A percentile compares a stretch with the other conserved stretches of the same genome.
These are phyloP conservation scores for Macrosoma leucophasiata DNA, from an alignment of 2,888 invertebrate genomes.

Conservation along the genomic window DNA sequence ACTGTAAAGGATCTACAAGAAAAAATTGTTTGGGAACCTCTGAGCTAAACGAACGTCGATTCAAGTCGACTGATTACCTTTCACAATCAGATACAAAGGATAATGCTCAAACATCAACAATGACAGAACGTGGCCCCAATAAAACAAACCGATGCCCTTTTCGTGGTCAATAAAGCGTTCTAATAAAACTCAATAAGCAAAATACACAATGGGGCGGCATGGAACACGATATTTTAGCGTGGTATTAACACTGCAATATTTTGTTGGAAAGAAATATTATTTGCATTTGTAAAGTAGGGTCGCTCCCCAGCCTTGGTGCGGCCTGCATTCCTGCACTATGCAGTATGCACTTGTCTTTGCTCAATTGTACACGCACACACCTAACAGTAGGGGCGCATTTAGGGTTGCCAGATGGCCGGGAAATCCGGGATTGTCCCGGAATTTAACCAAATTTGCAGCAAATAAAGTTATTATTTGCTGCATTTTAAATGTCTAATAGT, in stretches of 20 bases:
- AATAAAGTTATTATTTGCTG: no score
- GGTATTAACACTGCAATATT: constrained; percentile 68
- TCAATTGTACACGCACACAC: constrained; percentile 21
- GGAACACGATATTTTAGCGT: constrained; percentile 53
- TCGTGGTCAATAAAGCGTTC: constrained; percentile 50
- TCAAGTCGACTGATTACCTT: no score
- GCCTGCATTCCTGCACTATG: constrained; percentile 50
- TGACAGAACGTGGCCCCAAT: constrained; percentile 17
- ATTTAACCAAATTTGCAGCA: no score
- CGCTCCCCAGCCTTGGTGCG: constrained; percentile 31
- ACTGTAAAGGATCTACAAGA: no score
- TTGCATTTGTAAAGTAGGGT: constrained; percentile 60
- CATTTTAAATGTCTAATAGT: no score
- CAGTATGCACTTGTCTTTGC: constrained; percentile 31
- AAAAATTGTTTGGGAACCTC: no score
- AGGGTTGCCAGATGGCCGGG: no score
- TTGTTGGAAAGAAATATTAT: constrained; percentile 68
- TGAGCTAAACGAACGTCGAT: no score
- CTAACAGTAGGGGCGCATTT: constrained; percentile 12
- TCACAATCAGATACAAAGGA: background rate
- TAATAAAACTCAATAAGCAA: constrained; percentile 59
- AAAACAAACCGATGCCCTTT: constrained; percentile 43
- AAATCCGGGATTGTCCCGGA: no score
- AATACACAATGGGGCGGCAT: constrained; percentile 52
- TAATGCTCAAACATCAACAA: constrained; percentile 17